Evolutionary conservation across 2,888 invertebrate genomes (phyloP), one percentile per base, ranked within the genome.

Genomic region (Siphlonurus alternatus): DNA sequence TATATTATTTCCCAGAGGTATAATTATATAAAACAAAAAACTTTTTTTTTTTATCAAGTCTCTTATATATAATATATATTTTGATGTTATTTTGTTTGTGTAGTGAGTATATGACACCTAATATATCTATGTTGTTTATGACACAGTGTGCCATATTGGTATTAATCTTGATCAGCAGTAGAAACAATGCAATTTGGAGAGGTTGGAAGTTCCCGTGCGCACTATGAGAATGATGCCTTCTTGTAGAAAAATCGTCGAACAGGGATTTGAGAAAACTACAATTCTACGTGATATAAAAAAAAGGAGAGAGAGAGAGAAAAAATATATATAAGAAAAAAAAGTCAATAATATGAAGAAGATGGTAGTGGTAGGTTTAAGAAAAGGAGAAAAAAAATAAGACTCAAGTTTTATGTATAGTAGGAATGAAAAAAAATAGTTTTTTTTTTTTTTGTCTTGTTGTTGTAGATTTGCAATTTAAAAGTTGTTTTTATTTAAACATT

Each of bases 91-190:
- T 38, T 38, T 38, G 7, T 38, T 38, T 38, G 38, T 38, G n/a
- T n/a, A n/a, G n/a, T 38, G 38, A 10, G 38, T 38, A 15, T 38
- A 38, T 15, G 38, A 38, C 38, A 38, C 7, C 38, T 38, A 38
- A 38, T 38, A 38, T 38, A 38, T 38, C 38, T 38, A 15, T 38
- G 38, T 38, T 38, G 38, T 38, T 38, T 38, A 38, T 38, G 38
- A 38, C 38, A 38, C 38, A 38, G 38, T 15, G 38, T 38, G 5
- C 7, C 15, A 38, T 73, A 74, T 74, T 71, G 73, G 71, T 71
- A 74, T 74, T 74, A 73, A 72, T 74, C 73, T 74, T 74, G 74
- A 74, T 74, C 74, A 73, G 71, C 67, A 64, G 64, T 62, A 61
- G 62, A 10, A 15, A 15, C 38, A 38, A 38, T 38, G 38, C 38